Percentiles rank a stretch among this genome's conserved stretches.
Conservation (phyloP, 2,113 vertebrate genomes). For the Notarius lentiginosus region DNA sequence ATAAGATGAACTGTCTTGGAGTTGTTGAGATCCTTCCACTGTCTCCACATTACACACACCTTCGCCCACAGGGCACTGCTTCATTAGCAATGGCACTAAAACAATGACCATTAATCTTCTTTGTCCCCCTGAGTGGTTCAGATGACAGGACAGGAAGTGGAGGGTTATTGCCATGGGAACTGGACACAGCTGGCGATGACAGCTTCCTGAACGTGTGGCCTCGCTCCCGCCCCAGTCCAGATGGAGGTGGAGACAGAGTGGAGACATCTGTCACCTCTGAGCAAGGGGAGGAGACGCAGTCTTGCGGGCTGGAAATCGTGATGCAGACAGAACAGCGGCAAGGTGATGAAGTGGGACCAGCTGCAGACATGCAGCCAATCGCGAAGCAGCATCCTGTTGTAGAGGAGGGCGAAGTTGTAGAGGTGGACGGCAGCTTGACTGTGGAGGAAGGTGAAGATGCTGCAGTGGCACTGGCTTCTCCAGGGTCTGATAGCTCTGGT, state of each 20-base stretch:
- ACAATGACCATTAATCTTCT: slow-evolving; percentile 64
- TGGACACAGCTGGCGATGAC: slow-evolving; percentile 68
- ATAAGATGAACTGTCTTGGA: slow-evolving; percentile 38
- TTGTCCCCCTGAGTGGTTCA: slow-evolving; percentile 73
- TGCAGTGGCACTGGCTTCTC: slow-evolving; percentile 55
- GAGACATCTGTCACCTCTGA: slow-evolving; percentile 64
- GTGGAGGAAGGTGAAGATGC: slow-evolving; percentile 70
- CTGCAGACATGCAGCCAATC: background rate
- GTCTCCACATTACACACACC: slow-evolving; percentile 2
- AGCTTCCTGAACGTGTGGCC: slow-evolving; percentile 48
- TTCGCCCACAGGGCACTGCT: slow-evolving; percentile 19
- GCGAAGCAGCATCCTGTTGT: slow-evolving; percentile 59
- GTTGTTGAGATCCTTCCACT: slow-evolving; percentile 20
- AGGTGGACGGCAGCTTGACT: slow-evolving; percentile 53
- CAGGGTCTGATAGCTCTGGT: slow-evolving; percentile 52
- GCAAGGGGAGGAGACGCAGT: slow-evolving; percentile 67
- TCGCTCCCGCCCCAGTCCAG: slow-evolving; percentile 66
- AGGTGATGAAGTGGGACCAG: slow-evolving; percentile 56
- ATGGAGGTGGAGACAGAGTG: slow-evolving; percentile 67
- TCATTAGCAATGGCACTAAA: slow-evolving; percentile 46
- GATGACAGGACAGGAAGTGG: slow-evolving; percentile 67
- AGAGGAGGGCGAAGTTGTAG: slow-evolving; percentile 62
- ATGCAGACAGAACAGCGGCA: slow-evolving; percentile 66
- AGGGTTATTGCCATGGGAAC: slow-evolving; percentile 65
- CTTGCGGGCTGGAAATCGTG: slow-evolving; percentile 64